Evolutionary conservation across 2,113 vertebrate species (phyloP), one percentile per base, ranked within the genome.

Genomic region (Oenanthe oenanthe): DNA sequence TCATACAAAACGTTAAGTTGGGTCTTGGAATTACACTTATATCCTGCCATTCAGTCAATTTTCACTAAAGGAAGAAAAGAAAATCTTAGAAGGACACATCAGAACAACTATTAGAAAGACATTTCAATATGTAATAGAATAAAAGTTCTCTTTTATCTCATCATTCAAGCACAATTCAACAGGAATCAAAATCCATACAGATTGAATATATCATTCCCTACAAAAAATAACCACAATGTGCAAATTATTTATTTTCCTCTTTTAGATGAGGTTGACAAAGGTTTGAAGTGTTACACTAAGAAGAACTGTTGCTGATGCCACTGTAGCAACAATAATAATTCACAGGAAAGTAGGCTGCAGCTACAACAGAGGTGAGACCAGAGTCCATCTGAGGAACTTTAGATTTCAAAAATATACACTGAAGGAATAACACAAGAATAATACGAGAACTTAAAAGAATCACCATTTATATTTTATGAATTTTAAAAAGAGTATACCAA

Each of bases 331-430:
- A 9, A 6, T 3, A 77, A 34, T 2, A 57, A 31, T 29, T 73
- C 62, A 73, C 7, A 66, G 25, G 7, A 22, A 72, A 68, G 36
- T 2, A 68, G 12, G 17, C 29, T 53, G 14, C 45, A 73, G 19
- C 10, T 73, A 68, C 21, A 36, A 26, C 0, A 0, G 11, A 70
- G 10, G 12, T 25, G 38, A 75, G 22, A 50, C 1, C 3, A 15
- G 8, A 66, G n/a, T 8, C 63, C 25, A 67, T 54, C 42, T 43
- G 21, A 78, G 9, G 12, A 63, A 74, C 40, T 70, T 66, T 25
- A 74, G 28, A 73, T 42, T 81, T 38, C 32, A 80, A 68, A 84
- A 51, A 45, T 10, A 76, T 15, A 17, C 21, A 32, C 6, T 29
- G 6, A 75, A 67, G n/a, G 11, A 86, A 63, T 13, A 20, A 77